phyloP scores from a whole-genome alignment of 1,140 invertebrate species.

The Cotesia vestalis region DNA sequence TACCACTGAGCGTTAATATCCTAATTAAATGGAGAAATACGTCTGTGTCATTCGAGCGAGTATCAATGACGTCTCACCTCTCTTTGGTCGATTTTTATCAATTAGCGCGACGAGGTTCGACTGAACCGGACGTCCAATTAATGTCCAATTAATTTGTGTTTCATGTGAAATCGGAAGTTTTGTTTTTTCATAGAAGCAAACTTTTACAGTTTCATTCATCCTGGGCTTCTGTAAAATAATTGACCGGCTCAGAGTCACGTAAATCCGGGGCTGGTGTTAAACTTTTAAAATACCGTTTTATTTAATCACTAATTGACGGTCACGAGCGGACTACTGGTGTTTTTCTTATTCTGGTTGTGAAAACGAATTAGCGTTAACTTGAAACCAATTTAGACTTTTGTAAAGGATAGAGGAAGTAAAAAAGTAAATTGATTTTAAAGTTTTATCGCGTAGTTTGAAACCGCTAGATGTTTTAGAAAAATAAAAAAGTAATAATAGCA shows the following conservation, averaged over 20 bases:
- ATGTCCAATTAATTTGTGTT: background rate
- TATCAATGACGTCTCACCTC: conserved; percentile 7
- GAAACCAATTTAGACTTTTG: background rate
- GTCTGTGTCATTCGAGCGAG: conserved; percentile 20
- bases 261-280: no score
- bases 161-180: conserved; percentile 20
- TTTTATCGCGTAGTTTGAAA: no score
- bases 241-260: background rate
- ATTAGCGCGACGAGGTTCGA: background rate
- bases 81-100: conserved; percentile 6
- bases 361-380: background rate
- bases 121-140: background rate
- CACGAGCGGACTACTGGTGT: no score
- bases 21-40: conserved; percentile 37
- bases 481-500: no score
- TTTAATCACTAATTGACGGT: no score
- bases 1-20: conserved; percentile 37
- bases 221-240: background rate
- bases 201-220: background rate
- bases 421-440: no score
- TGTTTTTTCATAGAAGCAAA: conserved; percentile 13
- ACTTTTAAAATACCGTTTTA: no score
- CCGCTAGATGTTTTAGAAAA: no score
- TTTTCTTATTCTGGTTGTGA: background rate
- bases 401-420: no score